Percentiles rank a stretch among this genome's conserved stretches.
Evolutionary conservation across 2,797 vertebrate genomes (phyloP).

Genomic region (Periophthalmus magnuspinnatus): DNA sequence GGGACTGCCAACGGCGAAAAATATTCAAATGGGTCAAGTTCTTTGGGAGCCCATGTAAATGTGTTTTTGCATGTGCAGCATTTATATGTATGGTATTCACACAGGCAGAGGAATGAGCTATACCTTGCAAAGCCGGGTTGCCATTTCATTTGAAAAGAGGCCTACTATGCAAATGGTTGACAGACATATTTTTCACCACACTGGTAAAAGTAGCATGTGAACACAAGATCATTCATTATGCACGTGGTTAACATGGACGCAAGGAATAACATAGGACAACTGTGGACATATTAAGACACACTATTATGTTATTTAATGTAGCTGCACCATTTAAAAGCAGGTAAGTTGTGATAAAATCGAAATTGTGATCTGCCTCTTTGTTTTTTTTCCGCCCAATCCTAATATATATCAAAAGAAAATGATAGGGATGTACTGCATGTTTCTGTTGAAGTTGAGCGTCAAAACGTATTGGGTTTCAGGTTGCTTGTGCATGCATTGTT

Average conservation of each 20-base stretch:
- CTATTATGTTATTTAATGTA: too few relatives aligned
- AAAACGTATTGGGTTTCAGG: conserved; percentile 30
- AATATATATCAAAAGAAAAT: background rate
- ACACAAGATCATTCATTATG: conserved; percentile 21
- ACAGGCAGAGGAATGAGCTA: conserved; percentile 5
- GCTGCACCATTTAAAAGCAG: too few relatives aligned
- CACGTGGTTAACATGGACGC: conserved; percentile 20
- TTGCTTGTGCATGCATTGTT: background rate
- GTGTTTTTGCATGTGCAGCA: conserved; percentile 24
- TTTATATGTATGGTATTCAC: conserved; percentile 39
- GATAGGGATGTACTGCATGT: background rate
- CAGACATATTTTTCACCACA: conserved; percentile 33
- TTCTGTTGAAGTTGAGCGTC: conserved; percentile 11
- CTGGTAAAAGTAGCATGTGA: conserved; percentile 15
- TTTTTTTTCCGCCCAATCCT: too few relatives aligned
- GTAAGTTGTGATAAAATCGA: too few relatives aligned
- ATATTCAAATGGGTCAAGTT: conserved; percentile 9
- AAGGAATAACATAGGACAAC: background rate
- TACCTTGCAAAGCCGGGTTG: conserved; percentile 28
- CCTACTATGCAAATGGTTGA: conserved; percentile 24
- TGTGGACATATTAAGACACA: too few relatives aligned
- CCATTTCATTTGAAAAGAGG: conserved; percentile 31
- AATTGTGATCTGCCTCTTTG: too few relatives aligned
- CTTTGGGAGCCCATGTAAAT: conserved; percentile 16
- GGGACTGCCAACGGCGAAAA: background rate